Conservation (phyloP, 2,797 vertebrate species). For the Pangasius macronema region DNA sequence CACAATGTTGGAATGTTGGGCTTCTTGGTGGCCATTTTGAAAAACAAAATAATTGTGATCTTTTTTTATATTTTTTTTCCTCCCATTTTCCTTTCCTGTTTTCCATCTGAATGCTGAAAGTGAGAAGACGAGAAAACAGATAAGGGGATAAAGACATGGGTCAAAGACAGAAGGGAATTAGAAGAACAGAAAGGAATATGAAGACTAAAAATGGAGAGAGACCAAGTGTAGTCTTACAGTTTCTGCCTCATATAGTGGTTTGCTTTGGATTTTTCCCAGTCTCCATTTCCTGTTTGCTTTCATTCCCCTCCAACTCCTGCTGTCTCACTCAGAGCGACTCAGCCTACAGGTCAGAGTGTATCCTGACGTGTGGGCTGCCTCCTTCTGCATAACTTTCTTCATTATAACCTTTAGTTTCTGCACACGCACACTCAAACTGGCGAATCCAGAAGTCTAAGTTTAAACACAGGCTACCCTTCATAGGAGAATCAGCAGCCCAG, state of each 20-base stretch:
- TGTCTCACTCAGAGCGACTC: slow-evolving; percentile 13
- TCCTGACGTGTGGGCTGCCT: not conserved
- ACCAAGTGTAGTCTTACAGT: not conserved
- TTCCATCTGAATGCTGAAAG: not conserved
- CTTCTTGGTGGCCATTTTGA: not conserved
- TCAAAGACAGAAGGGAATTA: not conserved
- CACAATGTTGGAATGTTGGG: not conserved
- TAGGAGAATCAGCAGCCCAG: not conserved
- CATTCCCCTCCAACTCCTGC: not conserved
- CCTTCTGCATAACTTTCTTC: slow-evolving; percentile 5
- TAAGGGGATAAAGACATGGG: not conserved
- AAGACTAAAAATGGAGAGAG: not conserved
- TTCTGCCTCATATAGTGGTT: slow-evolving; percentile 7
- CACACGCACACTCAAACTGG: not conserved
- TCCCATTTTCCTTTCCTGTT: not conserved
- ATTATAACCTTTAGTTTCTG: not conserved
- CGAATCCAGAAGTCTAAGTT: not conserved
- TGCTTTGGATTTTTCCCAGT: slow-evolving; percentile 10
- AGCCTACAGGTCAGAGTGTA: not conserved
- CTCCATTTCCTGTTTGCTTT: slow-evolving; percentile 20
- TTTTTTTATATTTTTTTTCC: not conserved
- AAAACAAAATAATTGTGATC: not conserved
- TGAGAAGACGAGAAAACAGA: not conserved
- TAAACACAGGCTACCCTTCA: slow-evolving; percentile 8
- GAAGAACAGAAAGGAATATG: not conserved